Conservation (phyloP, 2,797 vertebrate species). For the Amblyraja radiata region DNA sequence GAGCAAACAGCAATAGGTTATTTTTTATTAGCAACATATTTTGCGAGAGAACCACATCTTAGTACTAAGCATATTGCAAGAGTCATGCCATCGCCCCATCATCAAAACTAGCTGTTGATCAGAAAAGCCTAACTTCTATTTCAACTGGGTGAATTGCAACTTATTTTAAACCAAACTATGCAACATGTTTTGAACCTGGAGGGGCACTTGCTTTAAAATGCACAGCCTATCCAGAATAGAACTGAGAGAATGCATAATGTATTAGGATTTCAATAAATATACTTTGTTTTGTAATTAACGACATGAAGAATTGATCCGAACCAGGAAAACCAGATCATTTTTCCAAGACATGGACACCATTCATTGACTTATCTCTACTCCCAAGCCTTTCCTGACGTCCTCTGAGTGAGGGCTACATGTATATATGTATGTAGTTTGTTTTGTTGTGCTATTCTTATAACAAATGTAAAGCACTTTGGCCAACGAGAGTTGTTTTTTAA, state of each 20-base stretch:
- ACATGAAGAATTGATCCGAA: no score
- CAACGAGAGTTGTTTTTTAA: no score
- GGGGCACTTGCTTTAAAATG: not conserved
- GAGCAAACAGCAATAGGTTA: not conserved
- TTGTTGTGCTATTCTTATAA: no score
- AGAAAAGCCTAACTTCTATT: not conserved
- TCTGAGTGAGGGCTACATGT: no score
- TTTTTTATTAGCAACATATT: not conserved
- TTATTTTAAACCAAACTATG: not conserved
- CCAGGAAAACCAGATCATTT: no score
- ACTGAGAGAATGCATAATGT: not conserved
- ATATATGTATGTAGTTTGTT: no score
- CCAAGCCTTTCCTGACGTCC: no score
- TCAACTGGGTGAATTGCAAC: not conserved
- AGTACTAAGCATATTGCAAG: not conserved
- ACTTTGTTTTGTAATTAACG: not conserved
- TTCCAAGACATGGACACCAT: no score
- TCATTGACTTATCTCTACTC: no score
- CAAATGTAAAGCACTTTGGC: no score
- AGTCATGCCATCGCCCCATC: not conserved
- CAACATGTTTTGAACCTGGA: not conserved
- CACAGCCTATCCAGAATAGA: not conserved
- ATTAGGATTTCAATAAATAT: not conserved
- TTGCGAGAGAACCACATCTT: not conserved
- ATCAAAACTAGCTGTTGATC: not conserved